phyloP scores from a whole-genome alignment of 2,888 invertebrate species.

The Cheiracanthium punctorium region DNA sequence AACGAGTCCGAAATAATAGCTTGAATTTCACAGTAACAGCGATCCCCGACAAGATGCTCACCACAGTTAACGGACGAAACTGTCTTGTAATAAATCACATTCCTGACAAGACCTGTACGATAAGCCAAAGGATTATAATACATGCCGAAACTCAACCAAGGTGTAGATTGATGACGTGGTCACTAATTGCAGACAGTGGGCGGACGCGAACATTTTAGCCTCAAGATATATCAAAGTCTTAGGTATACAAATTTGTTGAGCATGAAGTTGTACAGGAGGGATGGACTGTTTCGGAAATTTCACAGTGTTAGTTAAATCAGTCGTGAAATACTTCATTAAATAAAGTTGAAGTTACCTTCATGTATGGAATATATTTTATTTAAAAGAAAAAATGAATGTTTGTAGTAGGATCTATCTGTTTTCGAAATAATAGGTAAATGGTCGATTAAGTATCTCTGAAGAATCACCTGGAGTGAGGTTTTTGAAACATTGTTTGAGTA shows the following conservation, averaged over 20 bases:
- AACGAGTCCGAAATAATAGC: neutral
- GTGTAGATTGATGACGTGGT: slow-evolving; percentile 55
- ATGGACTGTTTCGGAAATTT: too few species aligned
- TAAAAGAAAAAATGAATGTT: too few species aligned
- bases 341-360: too few species aligned
- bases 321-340: too few species aligned
- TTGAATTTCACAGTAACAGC: neutral
- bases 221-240: slow-evolving; percentile 24
- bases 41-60: neutral
- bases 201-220: slow-evolving; percentile 18
- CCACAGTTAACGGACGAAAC: neutral
- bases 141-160: slow-evolving; percentile 23
- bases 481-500: too few species aligned
- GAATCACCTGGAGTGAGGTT: too few species aligned
- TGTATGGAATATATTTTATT: too few species aligned
- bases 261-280: slow-evolving; percentile 1
- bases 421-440: too few species aligned
- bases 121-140: slow-evolving; percentile 59
- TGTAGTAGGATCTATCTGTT: too few species aligned
- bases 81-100: slow-evolving; percentile 51
- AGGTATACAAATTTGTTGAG: slow-evolving; percentile 25
- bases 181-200: slow-evolving; percentile 63
- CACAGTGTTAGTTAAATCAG: too few species aligned
- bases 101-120: slow-evolving; percentile 41
- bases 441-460: too few species aligned